Evolutionary conservation across 2,888 invertebrate species (phyloP).

Genomic region (Papilio elwesi): DNA sequence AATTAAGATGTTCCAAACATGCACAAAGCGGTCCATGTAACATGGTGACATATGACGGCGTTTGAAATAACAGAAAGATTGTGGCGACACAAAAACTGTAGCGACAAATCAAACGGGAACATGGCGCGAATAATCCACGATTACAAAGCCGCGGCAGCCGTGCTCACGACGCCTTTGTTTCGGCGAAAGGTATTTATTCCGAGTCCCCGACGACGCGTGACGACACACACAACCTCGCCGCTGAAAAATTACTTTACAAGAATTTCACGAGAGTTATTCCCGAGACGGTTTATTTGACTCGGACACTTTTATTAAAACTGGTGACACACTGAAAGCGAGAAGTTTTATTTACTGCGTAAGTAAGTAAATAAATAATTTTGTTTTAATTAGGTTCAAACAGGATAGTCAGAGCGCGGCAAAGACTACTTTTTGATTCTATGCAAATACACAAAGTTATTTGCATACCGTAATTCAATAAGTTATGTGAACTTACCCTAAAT

Average conservation of each 20-base stretch:
- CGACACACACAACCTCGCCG: constrained; percentile 20
- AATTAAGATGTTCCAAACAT: constrained; percentile 7
- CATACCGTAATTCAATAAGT: no score
- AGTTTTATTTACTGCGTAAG: not conserved
- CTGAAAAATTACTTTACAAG: constrained; percentile 38
- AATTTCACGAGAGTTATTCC: constrained; percentile 33
- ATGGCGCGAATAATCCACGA: constrained; percentile 26
- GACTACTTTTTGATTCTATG: no score
- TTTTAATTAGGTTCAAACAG: no score
- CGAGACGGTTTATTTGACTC: constrained; percentile 18
- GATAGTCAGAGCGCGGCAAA: no score
- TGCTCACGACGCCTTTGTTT: not conserved
- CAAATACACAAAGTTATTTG: no score
- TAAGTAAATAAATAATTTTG: not conserved
- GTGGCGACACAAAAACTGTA: constrained; percentile 12
- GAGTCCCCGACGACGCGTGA: not conserved
- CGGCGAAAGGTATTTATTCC: constrained; percentile 35
- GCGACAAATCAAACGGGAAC: constrained; percentile 28
- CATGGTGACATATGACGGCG: constrained; percentile 14
- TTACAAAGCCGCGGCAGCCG: constrained; percentile 23
- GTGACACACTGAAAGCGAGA: constrained; percentile 9
- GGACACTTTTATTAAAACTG: not conserved
- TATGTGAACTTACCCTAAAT: no score
- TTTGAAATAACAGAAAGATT: constrained; percentile 12
- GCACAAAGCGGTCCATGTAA: constrained; percentile 8